Percentiles rank a stretch among this genome's conserved stretches.
These are phyloP conservation scores for Drepana arcuata DNA, from an alignment of 1,140 invertebrate genomes.

Conservation along the genomic window DNA sequence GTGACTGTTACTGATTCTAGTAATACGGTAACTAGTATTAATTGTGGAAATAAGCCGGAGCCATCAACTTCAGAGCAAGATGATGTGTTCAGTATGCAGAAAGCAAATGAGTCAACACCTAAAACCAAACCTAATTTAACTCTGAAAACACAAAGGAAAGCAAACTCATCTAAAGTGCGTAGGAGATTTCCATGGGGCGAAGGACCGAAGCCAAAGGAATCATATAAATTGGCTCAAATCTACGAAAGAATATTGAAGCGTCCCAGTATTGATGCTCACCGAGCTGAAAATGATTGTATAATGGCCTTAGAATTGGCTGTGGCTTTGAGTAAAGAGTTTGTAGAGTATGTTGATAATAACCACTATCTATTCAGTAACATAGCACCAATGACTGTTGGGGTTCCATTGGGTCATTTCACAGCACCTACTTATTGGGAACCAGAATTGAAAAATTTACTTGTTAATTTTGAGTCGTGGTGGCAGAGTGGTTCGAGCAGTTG, in stretches of 20 bases:
- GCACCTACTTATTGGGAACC: too few species aligned
- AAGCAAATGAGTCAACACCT: constrained; percentile 40
- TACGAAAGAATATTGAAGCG: constrained; percentile 59
- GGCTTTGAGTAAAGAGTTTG: constrained; percentile 29
- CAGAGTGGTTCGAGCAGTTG: too few species aligned
- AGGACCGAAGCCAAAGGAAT: constrained; percentile 22
- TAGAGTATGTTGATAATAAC: constrained; percentile 33
- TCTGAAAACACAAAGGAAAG: background rate
- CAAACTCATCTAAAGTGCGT: too few species aligned
- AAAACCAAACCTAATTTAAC: constrained; percentile 5
- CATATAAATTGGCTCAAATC: constrained; percentile 71
- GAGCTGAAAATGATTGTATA: constrained; percentile 75
- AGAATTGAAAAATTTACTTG: too few species aligned
- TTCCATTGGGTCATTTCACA: too few species aligned
- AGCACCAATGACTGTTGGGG: constrained; percentile 33
- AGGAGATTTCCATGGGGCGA: constrained; percentile 18
- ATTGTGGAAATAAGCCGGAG: too few species aligned
- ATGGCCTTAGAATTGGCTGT: constrained; percentile 72
- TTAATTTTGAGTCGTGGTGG: too few species aligned
- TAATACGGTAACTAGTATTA: background rate
- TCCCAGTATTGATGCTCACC: constrained; percentile 58
- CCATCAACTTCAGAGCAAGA: background rate
- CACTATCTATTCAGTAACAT: constrained; percentile 25
- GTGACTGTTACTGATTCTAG: background rate
- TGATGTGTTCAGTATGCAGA: background rate